Evolutionary conservation across 2,888 invertebrate species (phyloP), one percentile per base, ranked within the genome.

Genomic region (Caenorhabditis wallacei): DNA sequence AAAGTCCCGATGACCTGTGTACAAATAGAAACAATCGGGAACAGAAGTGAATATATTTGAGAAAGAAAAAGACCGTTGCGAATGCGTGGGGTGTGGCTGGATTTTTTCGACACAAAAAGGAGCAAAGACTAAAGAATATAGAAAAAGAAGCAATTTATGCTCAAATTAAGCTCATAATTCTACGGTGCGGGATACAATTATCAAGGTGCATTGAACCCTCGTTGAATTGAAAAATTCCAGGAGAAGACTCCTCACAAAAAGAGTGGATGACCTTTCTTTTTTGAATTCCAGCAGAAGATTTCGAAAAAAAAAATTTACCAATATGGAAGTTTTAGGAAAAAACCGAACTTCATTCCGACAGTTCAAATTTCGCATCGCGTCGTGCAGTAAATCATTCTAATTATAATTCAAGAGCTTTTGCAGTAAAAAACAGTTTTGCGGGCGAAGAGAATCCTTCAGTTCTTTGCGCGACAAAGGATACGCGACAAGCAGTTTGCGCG

Each of bases 371-470:
- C 43, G 59, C 37, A 16, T 18, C 37, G 66, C 56, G 35, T 69
- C 76, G 76, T 76, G 76, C 76, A 59, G 30, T 24, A 7, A 59
- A 51, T 68, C 76, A 59, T 51, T 76, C 51, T 59, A 69, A 76
- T 68, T 53, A 68, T 69, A 68, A 68, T 69, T 61, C 76, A 48
- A 69, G 20, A 59, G 69, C 53, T 69, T 76, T 51, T 66, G 74
- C 48, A 53, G 56, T 22, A 57, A 76, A 76, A 76, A 69, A n/a
- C n/a, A 43, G n/a, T 24, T 56, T 53, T 24, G 63, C 69, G 71
- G 57, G 35, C 56, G 64, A 53, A 26, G 56, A 72, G 54, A 54
- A 24, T 18, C 26, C 43, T 69, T n/a, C 40, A n/a, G 69, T 16
- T 30, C 46, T 16, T 26, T 18, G 40, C 59, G 59, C 51, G 48